phyloP scores from a whole-genome alignment of 2,888 invertebrate genomes.

The Agonopterix arenella region DNA sequence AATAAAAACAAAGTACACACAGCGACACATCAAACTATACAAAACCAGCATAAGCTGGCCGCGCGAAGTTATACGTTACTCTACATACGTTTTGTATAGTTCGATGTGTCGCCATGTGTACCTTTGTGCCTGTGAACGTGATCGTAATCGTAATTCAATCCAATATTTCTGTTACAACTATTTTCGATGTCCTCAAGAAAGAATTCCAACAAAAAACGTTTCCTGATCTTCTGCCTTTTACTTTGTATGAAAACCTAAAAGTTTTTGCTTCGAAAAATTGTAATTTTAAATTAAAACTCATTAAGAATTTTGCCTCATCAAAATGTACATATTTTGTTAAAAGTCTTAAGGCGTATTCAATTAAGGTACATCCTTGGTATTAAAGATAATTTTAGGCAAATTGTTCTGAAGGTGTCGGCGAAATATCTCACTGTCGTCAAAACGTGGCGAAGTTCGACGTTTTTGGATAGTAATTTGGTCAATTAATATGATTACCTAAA shows the following conservation, averaged over 20 bases:
- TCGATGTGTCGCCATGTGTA: too few species aligned
- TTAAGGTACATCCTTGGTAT: conserved; percentile 48
- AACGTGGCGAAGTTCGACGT: conserved; percentile 6
- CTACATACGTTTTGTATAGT: too few species aligned
- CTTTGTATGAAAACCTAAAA: conserved; percentile 8
- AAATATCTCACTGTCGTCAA: conserved; percentile 28
- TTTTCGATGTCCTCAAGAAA: neutral
- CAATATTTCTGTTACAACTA: neutral
- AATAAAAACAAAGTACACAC: neutral
- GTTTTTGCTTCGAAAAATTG: conserved; percentile 28
- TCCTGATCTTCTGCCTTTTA: conserved; percentile 18
- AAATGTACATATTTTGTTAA: conserved; percentile 42
- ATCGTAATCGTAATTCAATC: neutral
- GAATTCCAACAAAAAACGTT: conserved; percentile 7
- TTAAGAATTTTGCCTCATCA: conserved; percentile 48
- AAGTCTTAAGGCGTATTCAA: conserved; percentile 36
- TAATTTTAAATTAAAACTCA: conserved; percentile 52
- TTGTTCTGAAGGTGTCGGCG: conserved; percentile 35
- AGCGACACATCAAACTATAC: too few species aligned
- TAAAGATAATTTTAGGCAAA: conserved; percentile 52
- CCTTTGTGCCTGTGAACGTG: neutral
- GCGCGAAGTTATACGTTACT: too few species aligned
- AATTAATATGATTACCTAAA: conserved; percentile 18
- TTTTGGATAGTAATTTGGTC: conserved; percentile 20
- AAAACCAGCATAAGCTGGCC: too few species aligned